Evolutionary conservation across 2,797 vertebrate genomes (phyloP).

Genomic region (Poeciliopsis infans): DNA sequence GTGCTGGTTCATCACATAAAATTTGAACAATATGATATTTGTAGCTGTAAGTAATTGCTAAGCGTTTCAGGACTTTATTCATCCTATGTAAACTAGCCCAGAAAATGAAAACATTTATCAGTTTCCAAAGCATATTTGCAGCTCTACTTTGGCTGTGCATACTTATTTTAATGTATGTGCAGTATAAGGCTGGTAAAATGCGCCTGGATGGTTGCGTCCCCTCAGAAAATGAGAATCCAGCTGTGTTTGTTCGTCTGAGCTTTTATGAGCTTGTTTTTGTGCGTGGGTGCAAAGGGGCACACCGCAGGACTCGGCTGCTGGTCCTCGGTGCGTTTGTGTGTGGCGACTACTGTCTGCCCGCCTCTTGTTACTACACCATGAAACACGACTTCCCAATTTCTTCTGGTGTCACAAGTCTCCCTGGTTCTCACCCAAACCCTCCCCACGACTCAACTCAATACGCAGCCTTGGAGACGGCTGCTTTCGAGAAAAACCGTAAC

Average conservation of each 20-base stretch:
- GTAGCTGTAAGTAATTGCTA: neutral
- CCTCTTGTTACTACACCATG: conserved; percentile 55
- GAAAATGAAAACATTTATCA: neutral
- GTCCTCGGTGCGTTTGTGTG: conserved; percentile 22
- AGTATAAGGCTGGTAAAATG: neutral
- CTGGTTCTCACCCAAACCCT: conserved; percentile 25
- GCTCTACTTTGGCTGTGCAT: neutral
- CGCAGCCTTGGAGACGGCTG: conserved; percentile 31
- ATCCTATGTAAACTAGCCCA: neutral
- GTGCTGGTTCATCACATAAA: neutral
- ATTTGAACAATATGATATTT: neutral
- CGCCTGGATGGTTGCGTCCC: neutral
- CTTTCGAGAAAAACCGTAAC: conserved; percentile 47
- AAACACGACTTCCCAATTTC: conserved; percentile 59
- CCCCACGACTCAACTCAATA: conserved; percentile 55
- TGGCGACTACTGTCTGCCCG: conserved; percentile 21
- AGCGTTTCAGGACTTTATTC: neutral
- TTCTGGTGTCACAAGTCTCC: conserved; percentile 48
- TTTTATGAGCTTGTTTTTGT: conserved; percentile 55
- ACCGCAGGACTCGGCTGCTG: conserved; percentile 34
- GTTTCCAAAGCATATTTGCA: neutral
- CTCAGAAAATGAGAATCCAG: conserved; percentile 8
- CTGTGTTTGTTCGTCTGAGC: conserved; percentile 10
- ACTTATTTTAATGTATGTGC: too few relatives aligned
- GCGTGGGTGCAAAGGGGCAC: conserved; percentile 13